Evolutionary conservation across 2,797 vertebrate species (phyloP).

Genomic region (Tiaroga cobitis): DNA sequence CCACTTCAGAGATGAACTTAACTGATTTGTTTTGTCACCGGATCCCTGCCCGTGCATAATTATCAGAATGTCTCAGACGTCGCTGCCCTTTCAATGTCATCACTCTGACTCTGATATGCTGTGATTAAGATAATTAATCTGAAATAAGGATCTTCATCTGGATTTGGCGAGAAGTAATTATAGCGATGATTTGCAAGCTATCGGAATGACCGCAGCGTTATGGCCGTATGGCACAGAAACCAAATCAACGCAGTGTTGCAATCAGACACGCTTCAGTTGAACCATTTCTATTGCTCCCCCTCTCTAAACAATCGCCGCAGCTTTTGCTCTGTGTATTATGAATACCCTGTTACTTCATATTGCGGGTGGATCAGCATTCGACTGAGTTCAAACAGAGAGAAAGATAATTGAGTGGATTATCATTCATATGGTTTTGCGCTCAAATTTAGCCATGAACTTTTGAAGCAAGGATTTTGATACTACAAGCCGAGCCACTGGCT

Average conservation of each 20-base stretch:
- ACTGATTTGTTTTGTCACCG: conserved; percentile 48
- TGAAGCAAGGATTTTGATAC: conserved; percentile 5
- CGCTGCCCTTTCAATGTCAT: conserved; percentile 54
- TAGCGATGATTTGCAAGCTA: conserved; percentile 37
- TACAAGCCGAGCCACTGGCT: neutral
- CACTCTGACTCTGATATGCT: conserved; percentile 54
- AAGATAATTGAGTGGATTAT: conserved; percentile 49
- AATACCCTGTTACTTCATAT: conserved; percentile 48
- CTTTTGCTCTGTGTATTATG: conserved; percentile 35
- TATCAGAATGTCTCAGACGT: conserved; percentile 44
- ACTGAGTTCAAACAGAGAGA: conserved; percentile 33
- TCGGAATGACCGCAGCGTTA: conserved; percentile 36
- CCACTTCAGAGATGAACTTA: conserved; percentile 34
- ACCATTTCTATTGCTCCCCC: neutral
- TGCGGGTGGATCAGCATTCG: conserved; percentile 31
- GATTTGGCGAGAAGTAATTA: conserved; percentile 59
- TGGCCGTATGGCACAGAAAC: conserved; percentile 24
- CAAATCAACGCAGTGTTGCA: conserved; percentile 43
- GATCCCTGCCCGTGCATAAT: conserved; percentile 43
- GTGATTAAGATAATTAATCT: conserved; percentile 59
- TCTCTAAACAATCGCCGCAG: conserved; percentile 32
- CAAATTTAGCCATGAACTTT: conserved; percentile 15
- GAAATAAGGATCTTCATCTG: conserved; percentile 55
- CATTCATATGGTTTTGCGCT: conserved; percentile 18
- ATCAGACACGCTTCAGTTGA: conserved; percentile 45